phyloP scores from a whole-genome alignment of 2,888 invertebrate genomes.

The Hypomecis punctinalis region DNA sequence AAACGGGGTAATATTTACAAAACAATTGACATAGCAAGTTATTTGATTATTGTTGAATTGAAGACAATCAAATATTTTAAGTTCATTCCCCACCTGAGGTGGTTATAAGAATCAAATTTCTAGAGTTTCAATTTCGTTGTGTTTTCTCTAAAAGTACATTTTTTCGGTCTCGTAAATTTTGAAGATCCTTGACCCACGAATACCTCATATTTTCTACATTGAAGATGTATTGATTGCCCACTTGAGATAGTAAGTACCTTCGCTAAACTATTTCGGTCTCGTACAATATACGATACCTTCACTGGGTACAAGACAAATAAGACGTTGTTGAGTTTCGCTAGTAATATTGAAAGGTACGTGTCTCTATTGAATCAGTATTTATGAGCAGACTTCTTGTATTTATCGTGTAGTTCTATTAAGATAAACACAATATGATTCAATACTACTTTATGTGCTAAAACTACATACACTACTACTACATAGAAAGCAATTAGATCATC shows the following conservation, averaged over 20 bases:
- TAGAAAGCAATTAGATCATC: no score
- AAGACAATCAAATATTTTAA: no score
- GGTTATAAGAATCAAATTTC: no score
- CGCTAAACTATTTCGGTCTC: constrained; percentile 19
- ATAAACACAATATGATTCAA: no score
- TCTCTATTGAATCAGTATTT: background rate
- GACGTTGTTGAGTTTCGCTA: background rate
- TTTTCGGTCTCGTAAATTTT: constrained; percentile 43
- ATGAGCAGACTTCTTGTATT: background rate
- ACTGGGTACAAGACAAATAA: background rate
- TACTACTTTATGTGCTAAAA: no score
- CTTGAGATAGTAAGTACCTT: constrained; percentile 10
- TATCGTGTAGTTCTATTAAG: no score
- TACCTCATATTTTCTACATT: constrained; percentile 44
- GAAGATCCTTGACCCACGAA: constrained; percentile 47
- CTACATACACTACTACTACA: no score
- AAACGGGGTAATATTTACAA: no score
- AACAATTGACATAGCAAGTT: no score
- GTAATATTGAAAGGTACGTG: background rate
- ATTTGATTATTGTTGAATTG: no score
- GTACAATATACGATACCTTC: background rate
- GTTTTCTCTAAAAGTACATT: constrained; percentile 15
- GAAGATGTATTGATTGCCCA: constrained; percentile 40
- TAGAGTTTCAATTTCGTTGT: no score
- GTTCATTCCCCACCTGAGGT: no score